Conservation (phyloP, 2,797 vertebrate genomes). For the Nyctibius grandis region DNA sequence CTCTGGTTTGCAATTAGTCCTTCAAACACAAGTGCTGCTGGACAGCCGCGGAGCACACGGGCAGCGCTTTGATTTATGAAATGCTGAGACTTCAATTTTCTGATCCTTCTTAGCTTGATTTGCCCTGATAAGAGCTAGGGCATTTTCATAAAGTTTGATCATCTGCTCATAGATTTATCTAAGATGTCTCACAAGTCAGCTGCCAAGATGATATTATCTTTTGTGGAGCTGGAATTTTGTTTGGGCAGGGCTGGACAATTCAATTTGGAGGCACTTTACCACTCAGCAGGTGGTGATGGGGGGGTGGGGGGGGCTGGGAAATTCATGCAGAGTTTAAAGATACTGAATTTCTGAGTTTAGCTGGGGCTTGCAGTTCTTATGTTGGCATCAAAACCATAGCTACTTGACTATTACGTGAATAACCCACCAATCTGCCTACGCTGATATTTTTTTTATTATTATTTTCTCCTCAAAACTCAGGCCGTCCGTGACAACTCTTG, state of each 20-base stretch:
- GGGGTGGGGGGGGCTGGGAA: too few relatives aligned
- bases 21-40: not conserved
- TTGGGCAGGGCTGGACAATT: not conserved
- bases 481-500: not conserved
- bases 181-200: not conserved
- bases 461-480: not conserved
- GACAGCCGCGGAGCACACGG: not conserved
- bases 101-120: not conserved
- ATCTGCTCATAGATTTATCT: not conserved
- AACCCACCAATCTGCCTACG: not conserved
- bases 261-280: not conserved
- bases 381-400: not conserved
- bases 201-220: not conserved
- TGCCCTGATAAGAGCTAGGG: not conserved
- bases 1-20: not conserved
- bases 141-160: not conserved
- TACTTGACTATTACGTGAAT: not conserved
- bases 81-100: not conserved
- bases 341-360: not conserved
- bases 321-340: not conserved
- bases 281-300: fast-evolving
- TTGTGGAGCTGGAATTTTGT: not conserved
- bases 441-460: not conserved
- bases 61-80: not conserved
- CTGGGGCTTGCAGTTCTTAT: not conserved